Evolutionary conservation across 2,888 invertebrate species (phyloP).

Genomic region (Syrphus vitripennis): DNA sequence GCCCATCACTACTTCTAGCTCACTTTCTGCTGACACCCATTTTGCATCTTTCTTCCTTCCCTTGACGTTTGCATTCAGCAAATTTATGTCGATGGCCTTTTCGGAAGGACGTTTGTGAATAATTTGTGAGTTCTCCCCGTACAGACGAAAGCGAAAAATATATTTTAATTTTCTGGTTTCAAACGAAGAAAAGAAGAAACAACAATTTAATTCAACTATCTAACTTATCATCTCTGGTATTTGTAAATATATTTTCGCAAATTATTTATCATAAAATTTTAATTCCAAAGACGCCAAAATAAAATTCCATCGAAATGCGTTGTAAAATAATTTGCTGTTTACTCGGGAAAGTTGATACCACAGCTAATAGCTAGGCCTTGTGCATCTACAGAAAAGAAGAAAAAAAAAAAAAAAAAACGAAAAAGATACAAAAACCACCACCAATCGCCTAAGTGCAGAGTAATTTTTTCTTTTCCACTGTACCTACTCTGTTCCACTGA

Average conservation of each 20-base stretch:
- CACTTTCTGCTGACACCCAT: constrained; percentile 10
- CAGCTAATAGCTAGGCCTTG: constrained; percentile 36
- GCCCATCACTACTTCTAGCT: constrained; percentile 41
- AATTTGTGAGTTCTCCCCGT: not conserved
- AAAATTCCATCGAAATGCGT: constrained; percentile 50
- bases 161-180: constrained; percentile 39
- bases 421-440: constrained; percentile 29
- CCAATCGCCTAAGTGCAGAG: constrained; percentile 41
- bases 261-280: constrained; percentile 30
- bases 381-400: not conserved
- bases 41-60: constrained; percentile 44
- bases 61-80: constrained; percentile 64
- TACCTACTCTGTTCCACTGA: constrained; percentile 7
- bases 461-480: constrained; percentile 35
- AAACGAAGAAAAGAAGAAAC: constrained; percentile 6
- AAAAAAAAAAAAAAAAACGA: constrained; percentile 6
- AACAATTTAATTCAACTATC: constrained; percentile 16
- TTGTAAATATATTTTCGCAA: constrained; percentile 7
- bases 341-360: constrained; percentile 57
- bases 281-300: constrained; percentile 7
- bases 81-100: constrained; percentile 46
- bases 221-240: constrained; percentile 1
- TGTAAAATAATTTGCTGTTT: constrained; percentile 64
- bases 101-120: constrained; percentile 62
- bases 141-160: constrained; percentile 31